Conservation (phyloP, 2,797 vertebrate species). For the Martes flavigula region DNA sequence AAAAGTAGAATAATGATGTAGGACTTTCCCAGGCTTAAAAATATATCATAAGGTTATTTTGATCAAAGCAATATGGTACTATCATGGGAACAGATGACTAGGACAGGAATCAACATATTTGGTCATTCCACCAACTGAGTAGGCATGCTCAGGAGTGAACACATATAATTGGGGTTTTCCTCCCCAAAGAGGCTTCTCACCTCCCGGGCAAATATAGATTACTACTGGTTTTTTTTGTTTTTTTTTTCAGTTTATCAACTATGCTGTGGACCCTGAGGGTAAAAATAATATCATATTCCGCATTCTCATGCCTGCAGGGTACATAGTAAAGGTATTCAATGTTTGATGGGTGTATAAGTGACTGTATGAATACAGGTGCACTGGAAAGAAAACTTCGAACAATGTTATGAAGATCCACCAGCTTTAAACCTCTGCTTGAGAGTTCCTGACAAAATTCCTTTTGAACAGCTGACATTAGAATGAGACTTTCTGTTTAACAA, state of each 20-base stretch:
- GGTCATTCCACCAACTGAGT: not conserved
- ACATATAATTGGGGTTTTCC: not conserved
- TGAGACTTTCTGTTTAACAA: slow-evolving; percentile 21
- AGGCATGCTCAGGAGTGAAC: not conserved
- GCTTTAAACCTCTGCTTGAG: slow-evolving; percentile 17
- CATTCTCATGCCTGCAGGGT: not conserved
- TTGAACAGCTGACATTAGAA: not conserved
- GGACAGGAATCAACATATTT: not conserved
- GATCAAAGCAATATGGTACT: not conserved
- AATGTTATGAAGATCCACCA: not conserved
- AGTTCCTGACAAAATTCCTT: not conserved
- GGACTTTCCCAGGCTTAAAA: not conserved
- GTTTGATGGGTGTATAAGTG: not conserved
- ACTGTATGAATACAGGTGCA: not conserved
- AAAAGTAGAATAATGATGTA: not conserved
- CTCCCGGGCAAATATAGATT: not conserved
- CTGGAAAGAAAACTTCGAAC: slow-evolving; percentile 26
- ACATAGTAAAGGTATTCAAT: not conserved
- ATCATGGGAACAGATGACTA: not conserved
- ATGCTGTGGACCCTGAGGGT: not conserved
- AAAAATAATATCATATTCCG: not conserved
- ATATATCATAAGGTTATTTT: not conserved
- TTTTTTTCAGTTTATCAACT: not conserved
- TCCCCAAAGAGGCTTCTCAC: not conserved
- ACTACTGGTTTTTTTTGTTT: not conserved